Base-by-base conservation (phyloP, 2,888 invertebrate species). In the Abrostola triplasia region DNA sequence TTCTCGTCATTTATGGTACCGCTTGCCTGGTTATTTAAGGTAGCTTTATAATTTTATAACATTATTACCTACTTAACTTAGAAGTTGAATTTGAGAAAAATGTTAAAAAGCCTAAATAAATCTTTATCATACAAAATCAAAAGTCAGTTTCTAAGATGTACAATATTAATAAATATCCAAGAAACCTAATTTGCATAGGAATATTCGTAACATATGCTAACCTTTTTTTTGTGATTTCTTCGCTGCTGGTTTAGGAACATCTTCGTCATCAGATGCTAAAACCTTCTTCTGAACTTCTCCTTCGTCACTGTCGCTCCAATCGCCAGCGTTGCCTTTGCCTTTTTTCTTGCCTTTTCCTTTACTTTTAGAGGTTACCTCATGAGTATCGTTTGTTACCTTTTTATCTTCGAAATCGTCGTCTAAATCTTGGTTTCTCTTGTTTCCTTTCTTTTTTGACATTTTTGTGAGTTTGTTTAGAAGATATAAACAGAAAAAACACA, bases 401-500 rank as follows among this genome's bases (percentile, higher is more conserved):
- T 91, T 93, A 36, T 92, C 90, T 56, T 95, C 95, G 52, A 95
- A 88, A 58, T 95, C 95, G 36, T 95, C 95, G 50, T 95, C 95
- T 0, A 95, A 81, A 70, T 95, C 95, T 82, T 93, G 92, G 77
- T 94, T 95, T 82, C 96, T 96, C 81, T 95, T 96, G 72, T 90
- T 93, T 59, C 95, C 95, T 69, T 92, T 95, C 87, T 95, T 96
- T 84, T 96, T 96, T 7, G 96, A 96, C 96, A 96, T 96, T 50
- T 76, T 84, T 38, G 9, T 40, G 6, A 51, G 36, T 65, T 62
- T 40, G 6, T 55, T 51, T 9, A 52, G 53, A 24, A 47, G 48
- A 59, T 12, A 36, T 6, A 41, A 35, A 5, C 36, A 12, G 6
- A 47, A 61, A 52, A 38, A 40, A 44, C 41, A 47, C 6, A 24